Conservation (phyloP, 2,888 invertebrate species). For the Polydrusus pterygomalis region DNA sequence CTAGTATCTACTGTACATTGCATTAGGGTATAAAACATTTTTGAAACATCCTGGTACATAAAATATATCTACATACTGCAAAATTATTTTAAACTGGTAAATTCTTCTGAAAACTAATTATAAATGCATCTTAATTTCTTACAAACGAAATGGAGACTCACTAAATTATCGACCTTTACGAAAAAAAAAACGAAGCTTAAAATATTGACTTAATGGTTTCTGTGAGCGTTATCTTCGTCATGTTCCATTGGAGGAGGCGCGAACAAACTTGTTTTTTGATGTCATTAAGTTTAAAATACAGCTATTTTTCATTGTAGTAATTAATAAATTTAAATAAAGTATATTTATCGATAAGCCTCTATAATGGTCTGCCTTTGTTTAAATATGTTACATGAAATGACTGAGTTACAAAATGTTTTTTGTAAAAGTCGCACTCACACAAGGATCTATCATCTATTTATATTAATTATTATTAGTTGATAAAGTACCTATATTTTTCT, state of each 20-base stretch:
- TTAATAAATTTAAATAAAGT: conserved; percentile 68
- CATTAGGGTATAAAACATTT: not conserved
- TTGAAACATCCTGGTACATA: not conserved
- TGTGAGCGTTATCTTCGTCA: conserved; percentile 61
- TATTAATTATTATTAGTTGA: no score
- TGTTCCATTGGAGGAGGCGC: conserved; percentile 63
- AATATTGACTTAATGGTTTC: conserved; percentile 61
- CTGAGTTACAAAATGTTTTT: not conserved
- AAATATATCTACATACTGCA: not conserved
- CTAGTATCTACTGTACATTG: no score
- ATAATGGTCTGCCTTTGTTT: conserved; percentile 56
- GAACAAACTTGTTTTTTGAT: conserved; percentile 66
- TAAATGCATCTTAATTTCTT: conserved; percentile 48
- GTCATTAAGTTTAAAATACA: conserved; percentile 64
- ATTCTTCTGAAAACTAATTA: conserved; percentile 51
- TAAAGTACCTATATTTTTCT: no score
- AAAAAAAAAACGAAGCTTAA: conserved; percentile 58
- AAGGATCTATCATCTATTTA: not conserved
- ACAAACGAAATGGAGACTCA: conserved; percentile 49
- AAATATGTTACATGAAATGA: not conserved
- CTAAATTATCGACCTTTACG: conserved; percentile 56
- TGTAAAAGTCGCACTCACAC: not conserved
- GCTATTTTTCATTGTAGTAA: conserved; percentile 67
- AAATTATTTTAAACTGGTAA: conserved; percentile 36
- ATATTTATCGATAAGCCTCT: conserved; percentile 65